Evolutionary conservation across 2,888 invertebrate genomes (phyloP).

Genomic region (Tetramorium bicarinatum): DNA sequence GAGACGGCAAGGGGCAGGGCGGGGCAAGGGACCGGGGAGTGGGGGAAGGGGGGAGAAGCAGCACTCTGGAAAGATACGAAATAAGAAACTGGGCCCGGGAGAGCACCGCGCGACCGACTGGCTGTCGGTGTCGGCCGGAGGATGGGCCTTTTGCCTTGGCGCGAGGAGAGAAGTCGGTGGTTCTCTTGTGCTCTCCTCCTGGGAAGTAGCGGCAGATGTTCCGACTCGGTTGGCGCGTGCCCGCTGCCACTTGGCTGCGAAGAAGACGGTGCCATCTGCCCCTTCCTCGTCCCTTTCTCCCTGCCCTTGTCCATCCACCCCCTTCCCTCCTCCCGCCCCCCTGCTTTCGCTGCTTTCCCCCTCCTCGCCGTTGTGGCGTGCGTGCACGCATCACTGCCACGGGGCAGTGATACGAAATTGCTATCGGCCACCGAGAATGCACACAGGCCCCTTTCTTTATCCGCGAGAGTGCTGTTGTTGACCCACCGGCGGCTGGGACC

Average conservation of each 20-base stretch:
- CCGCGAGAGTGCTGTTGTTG: conserved; percentile 44
- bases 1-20: background rate
- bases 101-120: conserved; percentile 59
- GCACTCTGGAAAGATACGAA: conserved; percentile 55
- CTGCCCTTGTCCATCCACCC: conserved; percentile 26
- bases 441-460: conserved; percentile 44
- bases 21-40: no score
- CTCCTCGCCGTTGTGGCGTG: conserved; percentile 34
- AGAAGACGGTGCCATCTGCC: conserved; percentile 82
- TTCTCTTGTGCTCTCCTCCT: conserved; percentile 75
- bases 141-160: conserved; percentile 70
- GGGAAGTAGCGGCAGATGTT: conserved; percentile 85
- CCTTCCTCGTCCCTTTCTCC: conserved; percentile 79
- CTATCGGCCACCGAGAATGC: conserved; percentile 51
- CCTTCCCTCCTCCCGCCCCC: background rate
- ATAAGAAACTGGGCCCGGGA: conserved; percentile 68
- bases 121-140: conserved; percentile 69
- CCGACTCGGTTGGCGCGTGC: conserved; percentile 84
- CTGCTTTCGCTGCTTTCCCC: background rate
- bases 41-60: background rate
- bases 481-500: conserved; percentile 40
- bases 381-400: conserved; percentile 45
- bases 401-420: conserved; percentile 55
- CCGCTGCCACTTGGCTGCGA: conserved; percentile 86
- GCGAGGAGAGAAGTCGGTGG: conserved; percentile 72